Conservation (phyloP, 2,113 vertebrate genomes). For the Tringa solitaria region DNA sequence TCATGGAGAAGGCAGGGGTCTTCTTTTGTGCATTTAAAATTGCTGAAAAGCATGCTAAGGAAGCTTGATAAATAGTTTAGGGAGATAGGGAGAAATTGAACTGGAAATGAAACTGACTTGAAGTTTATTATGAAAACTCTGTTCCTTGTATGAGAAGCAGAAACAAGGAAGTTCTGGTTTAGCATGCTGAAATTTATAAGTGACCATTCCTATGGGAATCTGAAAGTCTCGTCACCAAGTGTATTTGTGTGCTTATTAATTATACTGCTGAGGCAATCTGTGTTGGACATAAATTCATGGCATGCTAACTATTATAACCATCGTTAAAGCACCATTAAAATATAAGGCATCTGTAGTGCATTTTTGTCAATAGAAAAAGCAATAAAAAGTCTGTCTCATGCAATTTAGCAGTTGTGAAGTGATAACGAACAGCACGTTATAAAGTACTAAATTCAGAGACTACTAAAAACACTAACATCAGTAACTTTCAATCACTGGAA, state of each 20-base stretch:
- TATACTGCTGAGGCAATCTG: background rate
- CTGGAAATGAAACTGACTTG: background rate
- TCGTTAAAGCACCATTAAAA: constrained; percentile 22
- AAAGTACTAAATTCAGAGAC: background rate
- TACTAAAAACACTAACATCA: background rate
- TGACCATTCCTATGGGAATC: background rate
- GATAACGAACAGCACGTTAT: background rate
- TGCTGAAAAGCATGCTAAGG: background rate
- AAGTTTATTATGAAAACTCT: background rate
- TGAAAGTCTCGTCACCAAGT: background rate
- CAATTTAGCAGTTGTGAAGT: background rate
- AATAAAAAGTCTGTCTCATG: background rate
- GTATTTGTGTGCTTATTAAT: background rate
- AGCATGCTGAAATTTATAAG: background rate
- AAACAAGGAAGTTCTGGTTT: background rate
- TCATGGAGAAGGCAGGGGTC: background rate
- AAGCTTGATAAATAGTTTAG: background rate
- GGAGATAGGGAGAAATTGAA: background rate
- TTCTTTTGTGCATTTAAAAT: background rate
- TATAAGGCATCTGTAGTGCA: background rate
- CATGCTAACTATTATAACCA: background rate
- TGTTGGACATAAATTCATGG: background rate
- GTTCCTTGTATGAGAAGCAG: background rate
- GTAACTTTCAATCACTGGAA: background rate
- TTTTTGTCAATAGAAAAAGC: constrained; percentile 5